Percentiles rank a stretch among this genome's conserved stretches.
These are phyloP conservation scores for Sinosuthora webbiana DNA, from an alignment of 2,113 vertebrate species.

Conservation along the genomic window DNA sequence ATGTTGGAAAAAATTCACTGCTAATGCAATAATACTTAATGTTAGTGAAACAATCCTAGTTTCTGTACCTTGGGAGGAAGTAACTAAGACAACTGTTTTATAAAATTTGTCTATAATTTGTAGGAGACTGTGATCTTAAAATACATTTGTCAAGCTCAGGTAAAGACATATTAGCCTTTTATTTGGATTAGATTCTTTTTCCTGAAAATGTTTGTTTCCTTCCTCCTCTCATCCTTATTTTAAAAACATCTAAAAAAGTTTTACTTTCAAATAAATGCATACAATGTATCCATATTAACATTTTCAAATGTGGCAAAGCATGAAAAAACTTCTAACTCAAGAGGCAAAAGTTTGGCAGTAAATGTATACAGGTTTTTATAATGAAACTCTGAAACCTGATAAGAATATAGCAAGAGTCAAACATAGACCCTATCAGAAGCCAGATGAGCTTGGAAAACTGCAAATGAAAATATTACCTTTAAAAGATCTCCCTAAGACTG, in stretches of 20 bases:
- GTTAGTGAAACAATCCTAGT: not conserved
- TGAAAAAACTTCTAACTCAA: not conserved
- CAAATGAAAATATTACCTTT: not conserved
- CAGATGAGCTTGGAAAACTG: not conserved
- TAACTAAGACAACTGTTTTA: not conserved
- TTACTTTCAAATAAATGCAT: not conserved
- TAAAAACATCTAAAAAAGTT: not conserved
- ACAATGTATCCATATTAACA: not conserved
- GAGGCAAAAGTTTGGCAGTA: not conserved
- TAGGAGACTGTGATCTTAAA: not conserved
- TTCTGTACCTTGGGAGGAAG: not conserved
- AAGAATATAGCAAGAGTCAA: not conserved
- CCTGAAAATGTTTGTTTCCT: not conserved
- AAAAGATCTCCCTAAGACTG: not conserved
- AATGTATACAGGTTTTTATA: not conserved
- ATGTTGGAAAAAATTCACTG: not conserved
- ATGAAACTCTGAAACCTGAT: not conserved
- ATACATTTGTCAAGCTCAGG: not conserved
- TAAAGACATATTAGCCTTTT: not conserved
- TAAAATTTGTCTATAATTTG: not conserved
- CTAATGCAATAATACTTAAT: not conserved
- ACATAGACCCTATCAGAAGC: not conserved
- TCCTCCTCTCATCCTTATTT: not conserved
- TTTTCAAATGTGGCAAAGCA: not conserved
- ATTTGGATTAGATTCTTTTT: not conserved